phyloP scores from a whole-genome alignment of 1,140 invertebrate species.

The Psilanteris sp. region DNA sequence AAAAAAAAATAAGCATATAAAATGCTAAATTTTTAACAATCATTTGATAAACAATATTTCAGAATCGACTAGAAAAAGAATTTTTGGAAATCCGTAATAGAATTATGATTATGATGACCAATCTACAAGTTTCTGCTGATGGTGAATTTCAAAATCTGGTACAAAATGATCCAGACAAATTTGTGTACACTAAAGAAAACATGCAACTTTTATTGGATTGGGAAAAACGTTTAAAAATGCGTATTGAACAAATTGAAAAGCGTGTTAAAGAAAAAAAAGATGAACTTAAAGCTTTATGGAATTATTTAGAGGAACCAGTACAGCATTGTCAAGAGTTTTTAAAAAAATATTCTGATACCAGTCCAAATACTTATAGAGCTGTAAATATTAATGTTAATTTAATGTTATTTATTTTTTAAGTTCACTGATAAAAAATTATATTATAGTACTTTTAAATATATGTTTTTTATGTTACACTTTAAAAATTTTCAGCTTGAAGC shows the following conservation, averaged over 20 bases:
- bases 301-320: slow-evolving; percentile 82
- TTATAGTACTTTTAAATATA: too few relatives aligned
- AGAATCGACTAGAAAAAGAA: slow-evolving; percentile 42
- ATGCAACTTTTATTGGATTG: slow-evolving; percentile 36
- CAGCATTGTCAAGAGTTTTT: slow-evolving; percentile 79
- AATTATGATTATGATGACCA: slow-evolving; percentile 42
- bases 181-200: slow-evolving; percentile 54
- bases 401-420: too few relatives aligned
- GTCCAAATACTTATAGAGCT: slow-evolving; percentile 71
- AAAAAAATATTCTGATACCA: slow-evolving; percentile 77
- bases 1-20: too few relatives aligned
- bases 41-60: too few relatives aligned
- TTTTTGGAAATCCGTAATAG: slow-evolving; percentile 25
- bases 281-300: slow-evolving; percentile 82
- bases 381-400: slow-evolving; percentile 71
- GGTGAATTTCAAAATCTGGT: slow-evolving; percentile 36
- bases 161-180: slow-evolving; percentile 24
- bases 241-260: slow-evolving; percentile 43
- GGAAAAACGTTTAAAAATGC: slow-evolving; percentile 29
- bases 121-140: slow-evolving; percentile 18
- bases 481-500: slow-evolving; percentile 74
- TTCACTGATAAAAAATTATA: too few relatives aligned
- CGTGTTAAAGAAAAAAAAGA: slow-evolving; percentile 66
- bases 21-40: too few relatives aligned
- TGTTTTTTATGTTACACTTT: too few relatives aligned